Percentiles rank a stretch among this genome's conserved stretches.
phyloP scores from a whole-genome alignment of 2,113 vertebrate genomes.

The Aptenodytes forsteri region DNA sequence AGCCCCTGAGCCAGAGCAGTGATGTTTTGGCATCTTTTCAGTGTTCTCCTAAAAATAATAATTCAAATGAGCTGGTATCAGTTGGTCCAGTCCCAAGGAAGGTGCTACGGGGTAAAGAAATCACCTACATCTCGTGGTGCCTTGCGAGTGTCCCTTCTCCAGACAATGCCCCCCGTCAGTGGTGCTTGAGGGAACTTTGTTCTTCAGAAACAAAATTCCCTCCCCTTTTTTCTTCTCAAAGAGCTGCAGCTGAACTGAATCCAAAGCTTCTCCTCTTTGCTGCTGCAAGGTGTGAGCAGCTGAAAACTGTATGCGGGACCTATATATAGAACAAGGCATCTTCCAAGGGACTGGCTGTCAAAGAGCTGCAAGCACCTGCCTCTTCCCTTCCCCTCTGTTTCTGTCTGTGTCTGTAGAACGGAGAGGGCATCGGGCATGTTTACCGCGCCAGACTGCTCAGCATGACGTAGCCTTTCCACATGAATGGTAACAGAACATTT shows the following conservation, averaged over 20 bases:
- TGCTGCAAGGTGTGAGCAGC: conserved; percentile 48
- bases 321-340: conserved; percentile 31
- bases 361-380: neutral
- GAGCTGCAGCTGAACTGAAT: neutral
- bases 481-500: neutral
- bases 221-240: neutral
- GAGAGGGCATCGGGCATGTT: neutral
- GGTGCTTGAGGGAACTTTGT: neutral
- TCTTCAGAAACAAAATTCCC: neutral
- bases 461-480: neutral
- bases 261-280: neutral
- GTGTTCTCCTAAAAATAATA: neutral
- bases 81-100: neutral
- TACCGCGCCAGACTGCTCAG: neutral
- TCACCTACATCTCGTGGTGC: rapidly evolving
- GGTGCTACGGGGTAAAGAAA: neutral
- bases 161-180: neutral
- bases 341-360: conserved; percentile 28
- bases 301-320: neutral
- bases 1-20: neutral
- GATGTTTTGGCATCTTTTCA: neutral
- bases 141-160: neutral
- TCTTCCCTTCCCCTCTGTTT: neutral
- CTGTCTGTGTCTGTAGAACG: neutral
- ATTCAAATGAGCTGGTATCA: rapidly evolving